A percentile compares a stretch with the other conserved stretches of the same genome.
phyloP scores from a whole-genome alignment of 2,888 invertebrate species.

The Pantelozetes paolii region DNA sequence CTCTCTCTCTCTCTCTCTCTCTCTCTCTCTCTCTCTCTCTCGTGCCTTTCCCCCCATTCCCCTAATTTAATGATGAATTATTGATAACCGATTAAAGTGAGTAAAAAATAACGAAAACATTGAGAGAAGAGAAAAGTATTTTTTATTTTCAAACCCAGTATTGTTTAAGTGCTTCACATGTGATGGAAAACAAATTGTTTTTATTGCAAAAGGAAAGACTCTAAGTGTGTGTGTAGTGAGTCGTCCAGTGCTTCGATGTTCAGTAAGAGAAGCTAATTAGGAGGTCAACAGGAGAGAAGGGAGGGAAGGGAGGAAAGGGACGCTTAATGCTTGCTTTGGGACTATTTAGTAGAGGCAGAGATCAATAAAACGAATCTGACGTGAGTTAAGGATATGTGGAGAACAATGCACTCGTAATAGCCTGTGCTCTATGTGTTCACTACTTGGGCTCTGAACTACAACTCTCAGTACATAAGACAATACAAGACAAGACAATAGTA shows the following conservation, averaged over 20 bases:
- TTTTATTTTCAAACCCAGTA: constrained; percentile 8
- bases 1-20: constrained; percentile 4
- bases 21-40: background rate
- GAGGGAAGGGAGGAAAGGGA: constrained; percentile 27
- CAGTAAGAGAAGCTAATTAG: constrained; percentile 24
- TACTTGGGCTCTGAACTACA: too few relatives aligned
- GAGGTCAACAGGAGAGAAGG: constrained; percentile 27
- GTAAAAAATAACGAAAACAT: constrained; percentile 7
- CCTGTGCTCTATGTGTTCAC: background rate
- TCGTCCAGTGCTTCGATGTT: background rate
- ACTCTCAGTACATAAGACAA: background rate
- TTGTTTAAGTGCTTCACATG: constrained; percentile 20
- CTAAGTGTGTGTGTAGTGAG: background rate
- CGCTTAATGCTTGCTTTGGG: constrained; percentile 36
- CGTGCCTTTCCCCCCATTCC: background rate
- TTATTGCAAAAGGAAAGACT: background rate
- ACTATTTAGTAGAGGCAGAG: constrained; percentile 28
- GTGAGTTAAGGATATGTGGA: constrained; percentile 16
- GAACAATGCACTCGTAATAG: constrained; percentile 23
- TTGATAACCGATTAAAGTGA: constrained; percentile 35
- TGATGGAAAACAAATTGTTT: constrained; percentile 20
- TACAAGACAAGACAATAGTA: constrained; percentile 10
- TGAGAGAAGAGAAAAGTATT: background rate
- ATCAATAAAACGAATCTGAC: constrained; percentile 38
- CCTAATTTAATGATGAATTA: constrained; percentile 27